These are phyloP conservation scores for Andinoacara biseriatus DNA, from an alignment of 2,113 vertebrate genomes.

Conservation along the genomic window DNA sequence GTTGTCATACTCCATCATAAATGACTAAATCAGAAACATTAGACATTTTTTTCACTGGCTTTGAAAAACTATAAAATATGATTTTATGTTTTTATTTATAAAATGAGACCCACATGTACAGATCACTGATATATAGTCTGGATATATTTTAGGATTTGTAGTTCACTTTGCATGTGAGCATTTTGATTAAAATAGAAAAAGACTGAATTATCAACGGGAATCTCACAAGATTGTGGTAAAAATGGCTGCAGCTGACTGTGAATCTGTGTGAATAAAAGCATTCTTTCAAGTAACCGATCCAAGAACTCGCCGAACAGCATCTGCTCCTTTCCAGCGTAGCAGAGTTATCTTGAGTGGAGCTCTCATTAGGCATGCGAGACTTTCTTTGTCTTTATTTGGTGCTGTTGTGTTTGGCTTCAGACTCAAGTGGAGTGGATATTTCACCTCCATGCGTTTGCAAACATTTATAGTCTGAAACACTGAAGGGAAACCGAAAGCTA, in stretches of 20 bases:
- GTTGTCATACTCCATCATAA: too few species aligned
- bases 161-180: too few species aligned
- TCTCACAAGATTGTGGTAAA: not conserved
- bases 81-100: too few species aligned
- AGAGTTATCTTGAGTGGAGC: constrained; percentile 22
- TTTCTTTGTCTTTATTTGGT: constrained; percentile 58
- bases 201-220: too few species aligned
- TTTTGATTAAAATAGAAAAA: too few species aligned
- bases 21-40: too few species aligned
- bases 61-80: too few species aligned
- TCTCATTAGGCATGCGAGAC: constrained; percentile 9
- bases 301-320: constrained; percentile 21
- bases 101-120: too few species aligned
- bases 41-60: too few species aligned
- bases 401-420: constrained; percentile 31
- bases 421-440: constrained; percentile 3
- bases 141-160: too few species aligned
- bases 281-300: not conserved
- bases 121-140: too few species aligned
- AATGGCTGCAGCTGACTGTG: not conserved
- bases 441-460: not conserved
- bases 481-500: not conserved
- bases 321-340: not conserved
- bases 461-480: not conserved
- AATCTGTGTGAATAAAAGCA: not conserved